Conservation (phyloP, 2,797 vertebrate genomes). For the Acropternis orthonyx region DNA sequence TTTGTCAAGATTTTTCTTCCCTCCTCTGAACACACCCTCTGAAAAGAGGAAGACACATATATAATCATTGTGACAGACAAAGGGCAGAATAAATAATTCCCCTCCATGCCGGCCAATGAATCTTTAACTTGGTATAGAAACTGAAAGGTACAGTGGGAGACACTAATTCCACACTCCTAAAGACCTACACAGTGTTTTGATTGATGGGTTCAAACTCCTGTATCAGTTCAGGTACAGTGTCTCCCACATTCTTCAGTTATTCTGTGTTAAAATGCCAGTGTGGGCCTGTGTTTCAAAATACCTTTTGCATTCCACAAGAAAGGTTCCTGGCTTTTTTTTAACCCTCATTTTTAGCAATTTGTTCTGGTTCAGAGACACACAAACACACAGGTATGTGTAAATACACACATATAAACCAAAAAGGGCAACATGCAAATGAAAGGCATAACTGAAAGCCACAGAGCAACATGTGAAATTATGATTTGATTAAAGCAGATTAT, state of each 20-base stretch:
- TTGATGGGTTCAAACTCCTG: background rate
- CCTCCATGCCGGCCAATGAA: background rate
- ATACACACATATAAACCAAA: background rate
- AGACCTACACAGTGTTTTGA: background rate
- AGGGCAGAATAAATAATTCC: background rate
- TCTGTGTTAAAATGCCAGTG: background rate
- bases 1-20: background rate
- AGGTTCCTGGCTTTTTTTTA: background rate
- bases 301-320: background rate
- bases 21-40: background rate
- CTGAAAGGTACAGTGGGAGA: background rate
- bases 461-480: background rate
- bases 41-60: background rate
- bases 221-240: fast-evolving
- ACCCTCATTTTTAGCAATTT: background rate
- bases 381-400: background rate
- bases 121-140: background rate
- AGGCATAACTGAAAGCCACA: background rate
- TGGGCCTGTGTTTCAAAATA: background rate
- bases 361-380: background rate
- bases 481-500: background rate
- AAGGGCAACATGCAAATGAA: background rate
- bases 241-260: background rate
- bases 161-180: background rate
- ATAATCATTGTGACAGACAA: background rate